Base-by-base conservation (phyloP, 2,797 vertebrate species). In the Lateolabrax maculatus region DNA sequence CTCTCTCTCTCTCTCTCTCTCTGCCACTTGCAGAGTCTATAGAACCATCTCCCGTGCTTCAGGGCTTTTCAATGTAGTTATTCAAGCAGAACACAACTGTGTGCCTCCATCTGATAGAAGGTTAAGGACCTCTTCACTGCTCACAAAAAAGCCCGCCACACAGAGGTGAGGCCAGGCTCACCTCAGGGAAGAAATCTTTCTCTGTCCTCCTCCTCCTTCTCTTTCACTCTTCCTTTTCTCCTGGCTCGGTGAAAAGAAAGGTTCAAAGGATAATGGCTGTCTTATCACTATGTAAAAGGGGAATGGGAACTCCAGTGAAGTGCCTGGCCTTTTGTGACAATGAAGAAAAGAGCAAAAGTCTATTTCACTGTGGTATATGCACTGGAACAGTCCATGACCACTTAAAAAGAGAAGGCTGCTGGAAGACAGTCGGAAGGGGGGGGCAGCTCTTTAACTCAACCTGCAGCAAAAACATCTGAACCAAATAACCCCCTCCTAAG, bases 81-180 rank as follows among this genome's bases (percentile, higher is more conserved):
- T 95, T 95, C 94, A 92, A 93, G 93, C 91, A 91, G 93, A 95
- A 94, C 92, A 93, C 93, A 94, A 93, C 93, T 93, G 93, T 93
- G 91, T 92, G 92, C 91, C 92, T 93, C 93, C 92, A 95, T 95
- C 95, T 95, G 95, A 96, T 95, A 94, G 94, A 94, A 94, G 94
- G 95, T 95, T 95, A 96, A 96, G 94, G 93, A 94, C 94, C 95
- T 95, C 94, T 95, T 93, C 93, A 94, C 91, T 91, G 90, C 91
- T 92, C 93, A 94, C 91, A 94, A 93, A 95, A 94, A 93, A 92
- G 76, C 90, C 93, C 90, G 80, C 90, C 92, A 91, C 89, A 89
- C 90, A 84, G 92, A 93, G 92, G 92, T 94, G 92, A 93, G 85
- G 84, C 88, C 90, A 74, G 89, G 84, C 92, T 93, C 94, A 95